Evolutionary conservation across 2,888 invertebrate genomes (phyloP), one percentile per base, ranked within the genome.

Genomic region (Cordilura impudica): DNA sequence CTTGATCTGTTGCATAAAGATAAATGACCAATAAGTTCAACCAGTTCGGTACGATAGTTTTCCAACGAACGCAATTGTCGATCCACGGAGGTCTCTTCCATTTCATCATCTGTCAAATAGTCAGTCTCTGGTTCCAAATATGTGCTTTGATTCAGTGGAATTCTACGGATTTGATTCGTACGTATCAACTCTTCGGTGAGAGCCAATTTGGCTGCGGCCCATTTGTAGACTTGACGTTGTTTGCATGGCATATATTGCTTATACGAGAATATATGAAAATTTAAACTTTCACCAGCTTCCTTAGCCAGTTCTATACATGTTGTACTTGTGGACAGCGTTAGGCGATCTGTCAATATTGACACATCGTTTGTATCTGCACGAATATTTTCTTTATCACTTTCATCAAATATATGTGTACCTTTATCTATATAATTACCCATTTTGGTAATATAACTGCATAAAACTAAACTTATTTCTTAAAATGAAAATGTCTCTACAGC

Each of bases 111-210:
- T 3, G 81, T 81, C 81, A 85, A 4, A 82, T 82, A 1, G 75
- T 78, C 10, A 72, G n/a, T 58, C 78, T 14, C 21, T n/a, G 71
- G 58, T 39, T 69, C 69, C 18, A 69, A 79, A 35, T 65, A 65
- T 8, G 45, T 49, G 7, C 18, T 21, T 14, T 58, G 65, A 23
- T 56, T 18, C 35, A 39, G 16, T 16, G 39, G 29, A 5, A 23
- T 10, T 0, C 16, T 16, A 4, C 71, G 65, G 2, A 51, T n/a
- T 4, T 65, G 66, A 60, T 77, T 77, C 1, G 56, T 47, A n/a
- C 71, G 71, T 35, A 87, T 83, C 31, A 87, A 74, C 67, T 87
- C 83, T 53, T 87, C 88, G 49, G 87, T 87, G 3, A 87, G 83
- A 1, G 83, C 53, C 29, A 87, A 51, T 70, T 87, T 87, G 4